These are phyloP conservation scores for Pardalotus punctatus DNA, from an alignment of 2,113 vertebrate species.

Conservation along the genomic window DNA sequence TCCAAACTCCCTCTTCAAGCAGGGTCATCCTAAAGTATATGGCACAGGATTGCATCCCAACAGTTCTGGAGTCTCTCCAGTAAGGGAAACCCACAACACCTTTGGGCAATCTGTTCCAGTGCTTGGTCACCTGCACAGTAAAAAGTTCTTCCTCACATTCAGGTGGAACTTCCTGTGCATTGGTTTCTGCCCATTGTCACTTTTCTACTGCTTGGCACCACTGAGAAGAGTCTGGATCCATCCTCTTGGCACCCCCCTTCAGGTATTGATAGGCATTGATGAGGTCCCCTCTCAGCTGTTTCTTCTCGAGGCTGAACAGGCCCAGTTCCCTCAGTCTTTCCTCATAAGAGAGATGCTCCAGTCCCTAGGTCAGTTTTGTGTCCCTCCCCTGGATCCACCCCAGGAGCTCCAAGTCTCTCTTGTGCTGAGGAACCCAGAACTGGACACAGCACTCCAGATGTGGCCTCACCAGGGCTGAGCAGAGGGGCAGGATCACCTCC, in stretches of 20 bases:
- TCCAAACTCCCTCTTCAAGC: not conserved
- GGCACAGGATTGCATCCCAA: not conserved
- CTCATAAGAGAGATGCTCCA: not conserved
- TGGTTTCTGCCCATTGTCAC: not conserved
- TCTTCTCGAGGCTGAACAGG: not conserved
- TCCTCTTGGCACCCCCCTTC: not conserved
- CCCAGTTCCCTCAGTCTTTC: not conserved
- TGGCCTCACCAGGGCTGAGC: accelerated
- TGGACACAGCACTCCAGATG: not conserved
- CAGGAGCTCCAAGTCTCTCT: not conserved
- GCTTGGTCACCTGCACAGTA: accelerated
- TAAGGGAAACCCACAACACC: not conserved
- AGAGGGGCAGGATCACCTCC: not conserved
- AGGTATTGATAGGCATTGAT: not conserved
- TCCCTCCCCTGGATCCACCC: not conserved
- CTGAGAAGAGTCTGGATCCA: accelerated
- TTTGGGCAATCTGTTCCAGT: not conserved
- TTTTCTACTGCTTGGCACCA: not conserved
- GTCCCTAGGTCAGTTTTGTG: not conserved
- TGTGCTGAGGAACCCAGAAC: not conserved
- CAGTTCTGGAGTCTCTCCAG: not conserved
- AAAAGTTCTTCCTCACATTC: not conserved
- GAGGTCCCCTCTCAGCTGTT: accelerated
- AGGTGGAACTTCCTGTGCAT: not conserved
- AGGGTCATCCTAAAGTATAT: not conserved